Conservation (phyloP, 2,113 vertebrate species). For the Eulacestoma nigropectus region DNA sequence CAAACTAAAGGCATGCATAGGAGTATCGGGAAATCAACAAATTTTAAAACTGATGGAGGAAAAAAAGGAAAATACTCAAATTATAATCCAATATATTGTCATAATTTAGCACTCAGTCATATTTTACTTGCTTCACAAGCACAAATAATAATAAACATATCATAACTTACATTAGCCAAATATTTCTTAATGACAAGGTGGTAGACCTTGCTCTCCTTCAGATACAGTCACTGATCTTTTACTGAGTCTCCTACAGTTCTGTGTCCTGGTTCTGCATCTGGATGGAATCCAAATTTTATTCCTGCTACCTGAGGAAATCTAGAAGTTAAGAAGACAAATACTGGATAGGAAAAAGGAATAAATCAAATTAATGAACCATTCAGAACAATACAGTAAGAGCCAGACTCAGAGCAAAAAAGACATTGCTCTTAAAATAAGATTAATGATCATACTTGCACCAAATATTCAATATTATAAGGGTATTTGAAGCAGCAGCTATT, state of each 20-base stretch:
- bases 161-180: conserved; percentile 17
- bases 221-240: conserved; percentile 33
- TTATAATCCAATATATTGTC: not conserved
- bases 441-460: not conserved
- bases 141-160: not conserved
- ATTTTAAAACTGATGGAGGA: not conserved
- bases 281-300: conserved; percentile 59
- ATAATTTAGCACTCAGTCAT: not conserved
- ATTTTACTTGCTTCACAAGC: not conserved
- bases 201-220: conserved; percentile 11
- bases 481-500: not conserved
- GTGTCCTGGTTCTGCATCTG: conserved; percentile 20
- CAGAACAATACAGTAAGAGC: not conserved
- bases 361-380: not conserved
- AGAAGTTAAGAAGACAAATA: conserved; percentile 13
- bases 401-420: not conserved
- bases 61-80: not conserved
- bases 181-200: conserved; percentile 49
- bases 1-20: not conserved
- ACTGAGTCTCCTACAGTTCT: conserved; percentile 27
- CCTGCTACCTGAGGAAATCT: conserved; percentile 59
- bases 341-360: not conserved
- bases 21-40: not conserved
- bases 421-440: not conserved
- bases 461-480: not conserved